Evolutionary conservation across 2,888 invertebrate species (phyloP), one percentile per base, ranked within the genome.

Genomic region (Stenodema calcarata): DNA sequence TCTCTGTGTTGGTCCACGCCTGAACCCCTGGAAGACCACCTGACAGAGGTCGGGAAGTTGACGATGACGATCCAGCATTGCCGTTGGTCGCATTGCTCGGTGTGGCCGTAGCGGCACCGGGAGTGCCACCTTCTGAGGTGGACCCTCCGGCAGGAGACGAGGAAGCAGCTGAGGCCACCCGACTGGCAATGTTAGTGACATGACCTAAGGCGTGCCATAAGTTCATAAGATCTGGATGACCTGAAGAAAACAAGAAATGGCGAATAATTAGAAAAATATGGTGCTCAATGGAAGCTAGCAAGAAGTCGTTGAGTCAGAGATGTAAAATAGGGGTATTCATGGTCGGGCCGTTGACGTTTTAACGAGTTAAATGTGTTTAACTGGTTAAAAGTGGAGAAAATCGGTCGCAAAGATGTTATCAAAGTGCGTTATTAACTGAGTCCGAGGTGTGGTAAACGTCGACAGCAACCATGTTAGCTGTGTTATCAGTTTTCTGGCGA

Each of bases 1-100:
- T 95, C 75, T 94, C 94, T 3, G 94, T 93, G 89, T 94, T 94
- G 14, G 93, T 93, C 84, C 94, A 92, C 6, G 92, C 92, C 89
- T 92, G 92, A 14, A 62, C 62, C 1, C 78, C 76, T 30, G 62
- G 35, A 84, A 85, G 82, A n/a, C 28, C 14, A 23, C 81, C 75
- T 16, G 70, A 81, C 18, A 62, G 42, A 76, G 50, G 27, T 6
- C 88, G 30, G 27, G 69, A 35, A 11, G 82, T 41, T 0, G 69
- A 44, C 28, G 80, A 47, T 4, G 80, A n/a, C 6, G 80, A 18
- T n/a, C 50, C 54, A 6, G 79, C 50, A 27, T 44, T 62, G 9
- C 42, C 87, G 44, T 41, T 90, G 89, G 87, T 90, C 89, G 90
- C 54, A 30, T 50, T 11, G 88, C 80, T 62, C 42, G 35, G 73